Conservation (phyloP, 2,888 invertebrate species). For the Brachyptera risi region DNA sequence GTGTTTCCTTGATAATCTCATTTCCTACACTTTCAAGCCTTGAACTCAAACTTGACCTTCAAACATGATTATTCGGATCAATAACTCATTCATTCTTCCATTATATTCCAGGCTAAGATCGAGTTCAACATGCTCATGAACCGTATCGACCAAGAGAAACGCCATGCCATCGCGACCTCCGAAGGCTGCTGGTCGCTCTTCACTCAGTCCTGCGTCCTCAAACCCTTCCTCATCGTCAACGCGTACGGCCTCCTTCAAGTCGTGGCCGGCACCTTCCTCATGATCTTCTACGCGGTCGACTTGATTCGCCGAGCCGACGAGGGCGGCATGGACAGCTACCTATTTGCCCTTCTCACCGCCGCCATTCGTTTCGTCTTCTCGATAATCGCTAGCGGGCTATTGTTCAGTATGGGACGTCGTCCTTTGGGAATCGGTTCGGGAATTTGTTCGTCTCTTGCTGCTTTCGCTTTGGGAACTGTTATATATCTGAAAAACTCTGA, state of each 20-base stretch:
- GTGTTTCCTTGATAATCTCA: too few species aligned
- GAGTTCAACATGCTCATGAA: conserved; percentile 20
- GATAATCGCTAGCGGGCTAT: conserved; percentile 59
- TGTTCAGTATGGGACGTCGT: conserved; percentile 61
- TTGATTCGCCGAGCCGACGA: conserved; percentile 48
- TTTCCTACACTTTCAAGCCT: too few species aligned
- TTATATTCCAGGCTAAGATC: conserved; percentile 16
- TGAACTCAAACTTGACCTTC: too few species aligned
- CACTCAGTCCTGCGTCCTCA: conserved; percentile 58
- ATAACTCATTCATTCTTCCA: too few species aligned
- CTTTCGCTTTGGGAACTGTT: conserved; percentile 55
- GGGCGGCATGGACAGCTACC: conserved; percentile 44
- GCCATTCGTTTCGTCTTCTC: conserved; percentile 61
- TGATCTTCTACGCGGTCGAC: conserved; percentile 75
- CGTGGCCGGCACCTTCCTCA: conserved; percentile 70
- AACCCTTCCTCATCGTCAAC: conserved; percentile 69
- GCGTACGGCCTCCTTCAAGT: conserved; percentile 69
- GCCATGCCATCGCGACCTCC: neutral
- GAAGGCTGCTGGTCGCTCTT: conserved; percentile 42
- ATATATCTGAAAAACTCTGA: conserved; percentile 41
- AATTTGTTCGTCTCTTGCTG: conserved; percentile 60
- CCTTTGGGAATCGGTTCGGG: conserved; percentile 63
- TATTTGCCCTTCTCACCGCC: conserved; percentile 67
- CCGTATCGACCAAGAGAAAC: conserved; percentile 7
- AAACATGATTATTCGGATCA: too few species aligned